phyloP scores from a whole-genome alignment of 1,140 invertebrate species.

The Phenacoccus solenopsis region DNA sequence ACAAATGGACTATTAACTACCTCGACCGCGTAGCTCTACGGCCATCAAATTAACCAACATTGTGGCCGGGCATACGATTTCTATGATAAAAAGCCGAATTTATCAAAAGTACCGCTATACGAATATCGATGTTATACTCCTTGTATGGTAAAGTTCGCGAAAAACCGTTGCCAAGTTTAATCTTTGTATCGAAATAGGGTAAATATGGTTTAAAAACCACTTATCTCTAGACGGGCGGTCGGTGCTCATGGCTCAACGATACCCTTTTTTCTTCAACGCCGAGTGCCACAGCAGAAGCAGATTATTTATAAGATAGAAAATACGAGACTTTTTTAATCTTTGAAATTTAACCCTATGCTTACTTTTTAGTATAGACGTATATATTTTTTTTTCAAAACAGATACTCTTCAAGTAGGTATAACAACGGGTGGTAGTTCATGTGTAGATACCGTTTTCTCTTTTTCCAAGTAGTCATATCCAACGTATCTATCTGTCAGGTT shows the following conservation, averaged over 20 bases:
- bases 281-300: too few relatives aligned
- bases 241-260: too few relatives aligned
- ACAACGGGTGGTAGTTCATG: neutral
- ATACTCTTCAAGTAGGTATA: neutral
- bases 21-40: neutral
- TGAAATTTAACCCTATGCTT: neutral
- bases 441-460: neutral
- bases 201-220: too few relatives aligned
- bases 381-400: neutral
- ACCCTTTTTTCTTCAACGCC: too few relatives aligned
- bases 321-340: neutral
- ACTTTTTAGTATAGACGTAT: neutral
- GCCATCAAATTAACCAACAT: conserved; percentile 4
- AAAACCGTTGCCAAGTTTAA: too few relatives aligned
- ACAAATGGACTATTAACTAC: conserved; percentile 15
- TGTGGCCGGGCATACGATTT: neutral
- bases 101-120: neutral
- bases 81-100: neutral
- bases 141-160: too few relatives aligned
- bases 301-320: too few relatives aligned
- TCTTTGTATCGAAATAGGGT: too few relatives aligned
- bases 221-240: too few relatives aligned
- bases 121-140: too few relatives aligned
- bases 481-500: neutral
- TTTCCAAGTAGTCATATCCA: neutral